phyloP scores from a whole-genome alignment of 2,797 vertebrate genomes.

The Lithobates pipiens region DNA sequence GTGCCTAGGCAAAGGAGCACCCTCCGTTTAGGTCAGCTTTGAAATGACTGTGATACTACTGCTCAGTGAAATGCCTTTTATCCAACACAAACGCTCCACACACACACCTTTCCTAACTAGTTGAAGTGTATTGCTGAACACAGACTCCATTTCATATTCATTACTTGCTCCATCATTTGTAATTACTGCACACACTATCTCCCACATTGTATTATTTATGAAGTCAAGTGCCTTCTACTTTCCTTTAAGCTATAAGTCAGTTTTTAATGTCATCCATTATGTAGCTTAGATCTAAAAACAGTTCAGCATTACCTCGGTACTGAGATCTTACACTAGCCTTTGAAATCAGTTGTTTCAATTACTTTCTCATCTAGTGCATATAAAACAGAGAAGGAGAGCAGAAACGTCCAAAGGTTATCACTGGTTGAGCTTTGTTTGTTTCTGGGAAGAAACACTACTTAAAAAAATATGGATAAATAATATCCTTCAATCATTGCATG shows the following conservation, averaged over 20 bases:
- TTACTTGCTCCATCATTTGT: conserved; percentile 46
- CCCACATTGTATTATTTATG: conserved; percentile 46
- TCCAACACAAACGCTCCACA: not conserved
- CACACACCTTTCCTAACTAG: not conserved
- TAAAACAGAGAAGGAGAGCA: not conserved
- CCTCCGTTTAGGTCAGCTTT: not conserved
- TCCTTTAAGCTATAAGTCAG: conserved; percentile 8
- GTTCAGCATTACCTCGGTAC: conserved; percentile 13
- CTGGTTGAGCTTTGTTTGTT: not conserved
- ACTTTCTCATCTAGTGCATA: not conserved
- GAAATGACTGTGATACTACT: not conserved
- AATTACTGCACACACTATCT: conserved; percentile 27
- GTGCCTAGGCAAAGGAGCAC: too few relatives aligned
- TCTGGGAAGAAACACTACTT: not conserved
- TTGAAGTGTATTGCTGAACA: not conserved
- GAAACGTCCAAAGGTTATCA: conserved; percentile 1
- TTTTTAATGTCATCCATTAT: conserved; percentile 51
- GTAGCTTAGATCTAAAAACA: conserved; percentile 44
- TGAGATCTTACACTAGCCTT: conserved; percentile 21
- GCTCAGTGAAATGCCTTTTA: not conserved
- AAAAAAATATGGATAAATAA: not conserved
- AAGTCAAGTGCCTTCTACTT: conserved; percentile 31
- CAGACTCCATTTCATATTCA: conserved; percentile 19
- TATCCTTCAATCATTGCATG: too few relatives aligned
- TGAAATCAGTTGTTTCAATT: conserved; percentile 25